Percentiles rank a stretch among this genome's conserved stretches.
Conservation (phyloP, 2,113 vertebrate species). For the Poecilia latipinna region DNA sequence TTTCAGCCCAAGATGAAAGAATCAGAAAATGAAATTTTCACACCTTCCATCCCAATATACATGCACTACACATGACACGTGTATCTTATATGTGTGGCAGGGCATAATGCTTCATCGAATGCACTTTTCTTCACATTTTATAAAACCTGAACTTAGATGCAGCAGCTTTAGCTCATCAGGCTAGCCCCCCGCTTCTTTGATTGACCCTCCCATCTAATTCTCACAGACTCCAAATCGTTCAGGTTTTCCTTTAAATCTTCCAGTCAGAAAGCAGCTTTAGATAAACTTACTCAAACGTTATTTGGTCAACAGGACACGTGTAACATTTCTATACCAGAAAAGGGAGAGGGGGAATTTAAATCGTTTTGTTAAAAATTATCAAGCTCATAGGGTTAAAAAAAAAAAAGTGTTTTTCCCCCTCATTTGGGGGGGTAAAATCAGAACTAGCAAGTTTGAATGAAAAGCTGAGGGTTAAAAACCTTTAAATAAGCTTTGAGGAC, state of each 20-base stretch:
- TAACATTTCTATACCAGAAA: constrained; percentile 15
- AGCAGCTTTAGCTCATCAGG: too few relatives aligned
- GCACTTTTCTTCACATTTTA: too few relatives aligned
- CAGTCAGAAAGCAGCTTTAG: constrained; percentile 9
- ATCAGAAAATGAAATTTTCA: not conserved
- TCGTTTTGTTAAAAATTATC: constrained; percentile 35
- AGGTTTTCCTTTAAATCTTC: constrained; percentile 10
- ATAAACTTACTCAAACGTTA: constrained; percentile 15
- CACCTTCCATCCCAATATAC: not conserved
- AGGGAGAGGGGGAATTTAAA: not conserved
- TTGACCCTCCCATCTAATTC: not conserved
- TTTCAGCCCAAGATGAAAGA: too few relatives aligned
- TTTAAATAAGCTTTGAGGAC: constrained; percentile 11
- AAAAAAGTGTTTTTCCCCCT: constrained; percentile 4
- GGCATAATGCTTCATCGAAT: not conserved
- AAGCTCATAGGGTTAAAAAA: constrained; percentile 13
- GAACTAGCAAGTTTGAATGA: constrained; percentile 37
- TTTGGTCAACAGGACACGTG: not conserved
- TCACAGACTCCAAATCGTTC: not conserved
- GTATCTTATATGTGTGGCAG: not conserved
- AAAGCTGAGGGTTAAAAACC: constrained; percentile 9
- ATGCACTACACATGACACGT: not conserved
- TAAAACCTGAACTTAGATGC: too few relatives aligned
- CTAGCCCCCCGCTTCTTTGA: not conserved
- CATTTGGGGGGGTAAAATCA: not conserved